A percentile compares a stretch with the other conserved stretches of the same genome.
These are phyloP conservation scores for Limonius californicus DNA, from an alignment of 1,140 invertebrate species.

Conservation along the genomic window DNA sequence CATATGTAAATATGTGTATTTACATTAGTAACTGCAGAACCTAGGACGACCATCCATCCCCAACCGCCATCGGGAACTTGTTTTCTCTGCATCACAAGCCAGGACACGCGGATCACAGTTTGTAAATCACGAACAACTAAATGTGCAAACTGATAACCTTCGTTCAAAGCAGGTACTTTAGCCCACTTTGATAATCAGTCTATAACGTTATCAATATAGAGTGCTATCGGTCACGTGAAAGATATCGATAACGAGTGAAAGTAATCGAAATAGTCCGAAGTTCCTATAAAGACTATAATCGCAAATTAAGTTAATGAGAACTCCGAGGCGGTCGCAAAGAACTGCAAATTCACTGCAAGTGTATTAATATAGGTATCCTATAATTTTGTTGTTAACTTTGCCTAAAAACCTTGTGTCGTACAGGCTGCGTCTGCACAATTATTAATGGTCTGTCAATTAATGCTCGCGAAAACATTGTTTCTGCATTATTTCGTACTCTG, in stretches of 20 bases:
- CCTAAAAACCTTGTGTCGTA: not conserved
- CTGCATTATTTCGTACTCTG: constrained; percentile 19
- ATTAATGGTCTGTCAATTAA: constrained; percentile 22
- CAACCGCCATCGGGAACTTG: constrained; percentile 59
- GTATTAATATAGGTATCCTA: not conserved
- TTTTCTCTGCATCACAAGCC: not conserved
- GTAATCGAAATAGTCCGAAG: too few relatives aligned
- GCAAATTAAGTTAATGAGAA: too few relatives aligned
- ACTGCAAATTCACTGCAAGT: too few relatives aligned
- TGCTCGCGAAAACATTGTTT: constrained; percentile 16
- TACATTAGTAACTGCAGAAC: constrained; percentile 56
- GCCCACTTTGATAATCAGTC: not conserved
- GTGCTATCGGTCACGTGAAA: not conserved
- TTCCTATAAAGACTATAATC: too few relatives aligned
- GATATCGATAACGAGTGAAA: not conserved
- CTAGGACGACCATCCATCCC: constrained; percentile 63
- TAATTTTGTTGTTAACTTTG: not conserved
- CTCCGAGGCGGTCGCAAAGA: too few relatives aligned
- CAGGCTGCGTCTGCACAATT: not conserved
- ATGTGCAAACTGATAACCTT: too few relatives aligned
- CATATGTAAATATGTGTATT: constrained; percentile 1
- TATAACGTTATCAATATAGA: not conserved
- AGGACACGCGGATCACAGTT: too few relatives aligned
- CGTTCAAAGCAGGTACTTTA: too few relatives aligned
- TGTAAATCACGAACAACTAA: too few relatives aligned